Conservation (phyloP, 1,140 invertebrate species). For the Achatina immaculata region DNA sequence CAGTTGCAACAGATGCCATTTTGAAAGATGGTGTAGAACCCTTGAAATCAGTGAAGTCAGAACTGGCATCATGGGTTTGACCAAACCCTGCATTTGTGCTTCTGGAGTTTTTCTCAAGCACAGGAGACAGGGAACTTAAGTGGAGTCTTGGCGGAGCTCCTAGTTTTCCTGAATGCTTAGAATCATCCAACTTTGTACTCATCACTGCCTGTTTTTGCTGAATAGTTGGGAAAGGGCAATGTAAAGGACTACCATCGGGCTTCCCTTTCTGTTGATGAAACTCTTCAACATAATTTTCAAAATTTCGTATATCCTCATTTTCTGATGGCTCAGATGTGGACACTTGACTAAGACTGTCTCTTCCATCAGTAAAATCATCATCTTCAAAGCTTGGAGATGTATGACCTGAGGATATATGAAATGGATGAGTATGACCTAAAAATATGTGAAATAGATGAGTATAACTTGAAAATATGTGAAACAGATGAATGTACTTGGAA, state of each 20-base stretch:
- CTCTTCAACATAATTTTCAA: slow-evolving; percentile 65
- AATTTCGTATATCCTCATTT: slow-evolving; percentile 63
- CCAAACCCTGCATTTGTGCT: slow-evolving; percentile 1
- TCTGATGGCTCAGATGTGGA: slow-evolving; percentile 66
- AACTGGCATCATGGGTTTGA: slow-evolving; percentile 22
- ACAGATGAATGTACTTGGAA: too few relatives aligned
- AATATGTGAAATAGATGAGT: too few relatives aligned
- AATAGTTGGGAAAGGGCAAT: slow-evolving; percentile 47
- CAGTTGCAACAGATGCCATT: background rate
- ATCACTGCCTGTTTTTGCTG: slow-evolving; percentile 6
- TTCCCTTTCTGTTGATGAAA: slow-evolving; percentile 55
- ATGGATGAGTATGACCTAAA: too few relatives aligned
- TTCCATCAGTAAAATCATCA: slow-evolving; percentile 77
- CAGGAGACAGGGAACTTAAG: background rate
- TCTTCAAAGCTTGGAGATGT: slow-evolving; percentile 63
- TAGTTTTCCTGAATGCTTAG: background rate
- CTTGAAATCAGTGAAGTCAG: slow-evolving; percentile 28
- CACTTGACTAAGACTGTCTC: slow-evolving; percentile 67
- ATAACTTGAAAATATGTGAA: too few relatives aligned
- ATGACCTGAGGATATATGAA: slow-evolving; percentile 43
- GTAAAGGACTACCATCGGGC: slow-evolving; percentile 54
- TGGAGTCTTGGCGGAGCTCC: background rate
- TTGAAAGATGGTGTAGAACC: background rate
- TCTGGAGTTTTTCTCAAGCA: background rate
- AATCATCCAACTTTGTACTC: background rate